These are phyloP conservation scores for Drosophila simulans DNA, from an alignment of 1,140 invertebrate species.

Conservation along the genomic window DNA sequence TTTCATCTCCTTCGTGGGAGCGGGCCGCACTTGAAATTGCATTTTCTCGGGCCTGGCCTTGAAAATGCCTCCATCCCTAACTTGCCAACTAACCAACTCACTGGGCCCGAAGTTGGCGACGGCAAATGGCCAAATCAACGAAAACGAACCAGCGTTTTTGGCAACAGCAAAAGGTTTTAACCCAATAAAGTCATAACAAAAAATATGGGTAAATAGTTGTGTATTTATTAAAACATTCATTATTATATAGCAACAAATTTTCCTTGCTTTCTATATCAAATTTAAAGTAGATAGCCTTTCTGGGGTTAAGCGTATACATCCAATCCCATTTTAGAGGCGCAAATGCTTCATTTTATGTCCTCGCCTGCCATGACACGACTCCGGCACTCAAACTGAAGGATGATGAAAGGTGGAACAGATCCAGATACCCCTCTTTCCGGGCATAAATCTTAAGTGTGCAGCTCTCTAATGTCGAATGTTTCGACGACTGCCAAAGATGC, in stretches of 20 bases:
- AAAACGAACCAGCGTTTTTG: constrained; percentile 15
- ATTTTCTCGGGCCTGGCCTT: constrained; percentile 67
- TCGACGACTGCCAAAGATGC: constrained; percentile 6
- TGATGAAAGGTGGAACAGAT: constrained; percentile 20
- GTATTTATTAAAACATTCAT: background rate
- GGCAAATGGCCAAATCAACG: constrained; percentile 13
- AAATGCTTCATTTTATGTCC: constrained; percentile 53
- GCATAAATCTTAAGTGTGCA: constrained; percentile 58
- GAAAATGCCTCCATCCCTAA: constrained; percentile 39
- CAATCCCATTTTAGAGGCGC: background rate
- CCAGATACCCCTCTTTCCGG: background rate
- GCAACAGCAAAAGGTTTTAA: background rate
- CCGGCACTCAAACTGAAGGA: constrained; percentile 39
- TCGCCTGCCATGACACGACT: constrained; percentile 41
- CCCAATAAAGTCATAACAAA: background rate
- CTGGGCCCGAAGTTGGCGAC: constrained; percentile 8
- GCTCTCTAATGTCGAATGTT: constrained; percentile 39
- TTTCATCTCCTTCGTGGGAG: constrained; percentile 53
- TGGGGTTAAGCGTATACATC: constrained; percentile 17
- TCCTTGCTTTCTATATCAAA: background rate
- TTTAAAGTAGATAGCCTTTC: background rate
- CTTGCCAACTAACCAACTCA: constrained; percentile 10
- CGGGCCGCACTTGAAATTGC: constrained; percentile 61
- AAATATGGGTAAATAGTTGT: no score
- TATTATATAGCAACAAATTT: background rate